A percentile compares a stretch with the other conserved stretches of the same genome.
Evolutionary conservation across 2,797 vertebrate genomes (phyloP).

Genomic region (Synanceia verrucosa): DNA sequence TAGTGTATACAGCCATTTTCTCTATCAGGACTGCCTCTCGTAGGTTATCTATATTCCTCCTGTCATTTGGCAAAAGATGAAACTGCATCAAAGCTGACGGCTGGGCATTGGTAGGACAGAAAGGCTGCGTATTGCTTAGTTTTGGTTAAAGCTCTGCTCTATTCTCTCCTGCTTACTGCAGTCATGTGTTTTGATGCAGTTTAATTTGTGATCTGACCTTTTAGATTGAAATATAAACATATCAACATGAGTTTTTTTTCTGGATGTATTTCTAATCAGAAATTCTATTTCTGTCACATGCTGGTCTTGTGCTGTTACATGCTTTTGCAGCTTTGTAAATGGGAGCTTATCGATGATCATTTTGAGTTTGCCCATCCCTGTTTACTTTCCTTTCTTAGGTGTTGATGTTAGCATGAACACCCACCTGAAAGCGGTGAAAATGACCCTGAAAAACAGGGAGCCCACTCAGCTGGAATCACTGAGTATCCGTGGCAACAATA

Average conservation of each 20-base stretch:
- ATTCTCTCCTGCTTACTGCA: neutral
- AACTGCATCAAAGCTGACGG: too few relatives aligned
- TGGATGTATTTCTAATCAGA: too few relatives aligned
- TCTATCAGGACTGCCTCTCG: too few relatives aligned
- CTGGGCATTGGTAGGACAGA: neutral
- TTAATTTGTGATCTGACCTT: neutral
- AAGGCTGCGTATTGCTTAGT: neutral
- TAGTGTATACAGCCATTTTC: too few relatives aligned
- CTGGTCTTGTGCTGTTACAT: neutral
- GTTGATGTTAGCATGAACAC: constrained; percentile 99
- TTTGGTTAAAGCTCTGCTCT: neutral
- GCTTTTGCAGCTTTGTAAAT: neutral
- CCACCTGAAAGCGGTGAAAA: constrained; percentile 97
- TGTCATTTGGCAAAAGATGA: neutral
- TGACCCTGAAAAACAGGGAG: constrained; percentile 97
- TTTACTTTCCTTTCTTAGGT: constrained; percentile 75
- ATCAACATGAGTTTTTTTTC: too few relatives aligned
- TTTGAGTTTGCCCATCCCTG: neutral
- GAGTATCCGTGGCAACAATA: constrained; percentile 98
- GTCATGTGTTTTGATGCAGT: neutral
- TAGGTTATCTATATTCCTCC: too few relatives aligned
- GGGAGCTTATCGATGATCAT: neutral
- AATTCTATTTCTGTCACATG: neutral
- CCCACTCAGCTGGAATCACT: constrained; percentile 96
- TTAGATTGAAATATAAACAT: too few relatives aligned